These are phyloP conservation scores for Bombylius discolor DNA, from an alignment of 2,888 invertebrate genomes.

Conservation along the genomic window DNA sequence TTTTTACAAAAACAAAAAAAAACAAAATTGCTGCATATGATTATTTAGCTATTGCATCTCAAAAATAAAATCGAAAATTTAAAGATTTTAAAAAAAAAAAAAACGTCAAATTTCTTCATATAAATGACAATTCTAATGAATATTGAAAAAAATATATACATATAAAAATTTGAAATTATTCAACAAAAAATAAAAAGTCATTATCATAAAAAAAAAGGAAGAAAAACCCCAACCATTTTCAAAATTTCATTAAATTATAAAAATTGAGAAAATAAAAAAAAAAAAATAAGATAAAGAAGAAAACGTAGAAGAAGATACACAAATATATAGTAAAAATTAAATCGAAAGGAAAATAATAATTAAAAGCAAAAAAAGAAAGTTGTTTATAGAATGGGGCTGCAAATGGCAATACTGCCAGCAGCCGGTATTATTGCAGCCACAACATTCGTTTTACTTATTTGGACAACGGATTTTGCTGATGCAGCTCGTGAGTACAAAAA, in stretches of 20 bases:
- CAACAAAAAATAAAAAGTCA: background rate
- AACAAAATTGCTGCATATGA: too few relatives aligned
- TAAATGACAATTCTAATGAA: conserved; percentile 1
- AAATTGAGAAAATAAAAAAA: background rate
- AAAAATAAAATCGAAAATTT: background rate
- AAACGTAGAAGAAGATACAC: background rate
- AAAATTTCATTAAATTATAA: background rate
- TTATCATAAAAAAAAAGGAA: background rate
- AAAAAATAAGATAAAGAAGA: background rate
- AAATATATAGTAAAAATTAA: background rate
- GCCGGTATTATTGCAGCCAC: conserved; percentile 32
- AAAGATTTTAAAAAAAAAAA: background rate
- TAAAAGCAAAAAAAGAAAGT: background rate
- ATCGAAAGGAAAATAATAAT: background rate
- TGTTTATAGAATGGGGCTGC: conserved; percentile 31
- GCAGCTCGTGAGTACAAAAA: conserved; percentile 36
- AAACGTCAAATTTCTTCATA: too few relatives aligned
- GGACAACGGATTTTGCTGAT: conserved; percentile 30
- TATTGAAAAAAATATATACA: background rate
- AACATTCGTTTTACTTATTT: conserved; percentile 28
- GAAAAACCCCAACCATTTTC: background rate
- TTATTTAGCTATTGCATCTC: too few relatives aligned
- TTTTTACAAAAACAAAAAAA: background rate
- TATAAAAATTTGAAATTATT: background rate
- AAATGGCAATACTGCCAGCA: conserved; percentile 31